Conservation (phyloP, 2,797 vertebrate genomes). For the Labroides dimidiatus region DNA sequence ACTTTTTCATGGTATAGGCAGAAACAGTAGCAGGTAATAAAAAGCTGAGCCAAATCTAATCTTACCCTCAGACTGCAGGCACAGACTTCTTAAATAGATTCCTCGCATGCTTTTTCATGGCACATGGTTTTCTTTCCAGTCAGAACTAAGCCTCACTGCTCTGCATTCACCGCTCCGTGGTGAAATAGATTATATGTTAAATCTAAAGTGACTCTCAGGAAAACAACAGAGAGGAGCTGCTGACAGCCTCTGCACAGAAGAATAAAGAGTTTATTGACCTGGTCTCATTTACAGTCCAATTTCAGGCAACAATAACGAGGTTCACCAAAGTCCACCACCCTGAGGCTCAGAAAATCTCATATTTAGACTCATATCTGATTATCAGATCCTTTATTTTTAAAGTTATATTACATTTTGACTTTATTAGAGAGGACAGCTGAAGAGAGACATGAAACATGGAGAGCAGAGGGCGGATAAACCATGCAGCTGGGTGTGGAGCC, state of each 20-base stretch:
- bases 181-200: constrained; percentile 63
- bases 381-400: too few species aligned
- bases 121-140: constrained; percentile 36
- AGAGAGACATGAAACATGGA: too few species aligned
- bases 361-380: neutral
- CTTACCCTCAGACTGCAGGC: neutral
- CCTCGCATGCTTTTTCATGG: constrained; percentile 25
- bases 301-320: constrained; percentile 51
- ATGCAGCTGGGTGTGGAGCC: too few species aligned
- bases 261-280: constrained; percentile 60
- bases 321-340: constrained; percentile 42
- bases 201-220: constrained; percentile 68
- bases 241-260: constrained; percentile 54
- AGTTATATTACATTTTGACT: too few species aligned
- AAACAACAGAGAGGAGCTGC: constrained; percentile 62
- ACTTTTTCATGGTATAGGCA: neutral
- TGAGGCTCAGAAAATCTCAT: constrained; percentile 31
- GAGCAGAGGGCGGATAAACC: too few species aligned
- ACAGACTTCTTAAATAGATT: constrained; percentile 37
- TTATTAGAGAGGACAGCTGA: too few species aligned
- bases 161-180: constrained; percentile 33
- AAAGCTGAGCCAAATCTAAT: constrained; percentile 5
- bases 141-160: constrained; percentile 25
- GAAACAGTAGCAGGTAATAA: constrained; percentile 7
- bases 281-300: constrained; percentile 32